These are phyloP conservation scores for Spilarctia lutea DNA, from an alignment of 2,888 invertebrate genomes.

Conservation along the genomic window DNA sequence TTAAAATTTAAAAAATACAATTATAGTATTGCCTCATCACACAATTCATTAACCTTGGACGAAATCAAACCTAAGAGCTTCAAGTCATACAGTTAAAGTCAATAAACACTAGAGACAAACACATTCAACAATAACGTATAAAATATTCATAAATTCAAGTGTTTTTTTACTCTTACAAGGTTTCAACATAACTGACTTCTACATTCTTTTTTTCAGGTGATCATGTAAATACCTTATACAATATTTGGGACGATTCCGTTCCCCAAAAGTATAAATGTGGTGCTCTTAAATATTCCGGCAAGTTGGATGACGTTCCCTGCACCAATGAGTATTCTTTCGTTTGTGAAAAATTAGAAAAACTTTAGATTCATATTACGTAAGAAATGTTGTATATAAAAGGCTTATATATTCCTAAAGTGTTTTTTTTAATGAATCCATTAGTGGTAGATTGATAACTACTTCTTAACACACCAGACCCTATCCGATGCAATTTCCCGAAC, in stretches of 20 bases:
- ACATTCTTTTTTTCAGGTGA: not conserved
- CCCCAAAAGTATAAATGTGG: not conserved
- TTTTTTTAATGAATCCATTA: not conserved
- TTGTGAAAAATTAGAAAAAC: not conserved
- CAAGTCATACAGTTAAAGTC: no score
- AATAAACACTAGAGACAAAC: no score
- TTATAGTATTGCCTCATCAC: no score
- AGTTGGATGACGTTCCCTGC: slow-evolving; percentile 7
- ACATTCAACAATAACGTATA: no score
- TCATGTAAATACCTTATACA: not conserved
- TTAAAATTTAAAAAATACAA: no score
- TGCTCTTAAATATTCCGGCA: not conserved
- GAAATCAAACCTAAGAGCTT: no score
- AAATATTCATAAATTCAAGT: no score
- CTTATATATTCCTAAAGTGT: not conserved
- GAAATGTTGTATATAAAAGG: not conserved
- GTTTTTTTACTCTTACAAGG: no score
- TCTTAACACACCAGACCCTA: no score
- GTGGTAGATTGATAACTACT: no score
- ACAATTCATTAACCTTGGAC: no score
- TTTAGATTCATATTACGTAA: not conserved
- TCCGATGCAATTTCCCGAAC: no score
- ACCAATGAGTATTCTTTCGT: not conserved
- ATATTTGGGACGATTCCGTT: not conserved
- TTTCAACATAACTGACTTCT: not conserved